Evolutionary conservation across 2,888 invertebrate species (phyloP), one percentile per base, ranked within the genome.

Genomic region (Prosopocoilus inquinatus): DNA sequence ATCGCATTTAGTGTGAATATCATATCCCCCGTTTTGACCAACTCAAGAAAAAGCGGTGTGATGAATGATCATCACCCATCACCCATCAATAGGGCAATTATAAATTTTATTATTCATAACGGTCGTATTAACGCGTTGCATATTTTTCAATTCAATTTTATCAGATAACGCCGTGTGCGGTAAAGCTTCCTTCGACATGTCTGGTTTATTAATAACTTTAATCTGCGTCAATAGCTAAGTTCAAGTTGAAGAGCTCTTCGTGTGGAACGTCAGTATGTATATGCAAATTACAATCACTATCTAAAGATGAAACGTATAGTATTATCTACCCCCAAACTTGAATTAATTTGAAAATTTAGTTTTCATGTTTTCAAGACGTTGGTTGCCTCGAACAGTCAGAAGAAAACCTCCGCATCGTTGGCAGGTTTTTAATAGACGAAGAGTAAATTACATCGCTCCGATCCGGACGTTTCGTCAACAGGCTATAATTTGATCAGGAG

Each of bases 401-500:
- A 41, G 41, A 41, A 41, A 41, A 41, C 16, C 16, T 41, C 13
- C 41, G 15, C 16, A 41, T 41, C 16, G 41, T 41, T 41, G 41
- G 41, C 41, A 41, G 41, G 41, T 41, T 41, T 41, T 11, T 41
- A 41, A 41, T 41, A 41, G 41, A 41, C 15, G 5, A 13, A 15
- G 13, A 41, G 41, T 41, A 41, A 41, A 41, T 41, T 41, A 41
- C 16, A 41, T 41, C 16, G 13, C 41, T 7, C 16, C 16, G 41
- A 13, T 41, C 16, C 16, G 13, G 13, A 9, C 41, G 9, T 9
- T 41, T 41, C 41, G 15, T 41, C 41, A 41, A 41, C 41, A 41
- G 41, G 41, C 41, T 41, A 41, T 41, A 41, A 41, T 41, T 41
- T 41, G 41, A 41, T 41, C 41, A 41, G 20, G 20, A 28, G 16